Conservation (phyloP, 2,888 invertebrate species). For the Meghimatium bilineatum region DNA sequence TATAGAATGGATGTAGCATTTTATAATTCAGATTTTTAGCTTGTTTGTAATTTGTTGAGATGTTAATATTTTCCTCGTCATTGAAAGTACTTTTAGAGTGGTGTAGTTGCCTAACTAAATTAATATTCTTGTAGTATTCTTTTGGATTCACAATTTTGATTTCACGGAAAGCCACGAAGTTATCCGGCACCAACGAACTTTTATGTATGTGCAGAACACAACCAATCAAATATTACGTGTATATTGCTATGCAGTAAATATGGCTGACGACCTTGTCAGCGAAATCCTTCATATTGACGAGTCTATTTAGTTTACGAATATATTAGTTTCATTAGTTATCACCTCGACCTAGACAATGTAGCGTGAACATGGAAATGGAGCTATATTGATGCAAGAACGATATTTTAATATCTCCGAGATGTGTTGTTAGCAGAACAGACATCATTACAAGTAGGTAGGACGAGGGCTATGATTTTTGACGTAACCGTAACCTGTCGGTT, state of each 20-base stretch:
- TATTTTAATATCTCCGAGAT: not conserved
- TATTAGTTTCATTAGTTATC: not conserved
- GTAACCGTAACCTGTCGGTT: not conserved
- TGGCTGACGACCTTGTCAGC: constrained; percentile 42
- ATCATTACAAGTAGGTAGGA: not conserved
- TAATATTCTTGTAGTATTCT: not conserved
- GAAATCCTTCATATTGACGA: not conserved
- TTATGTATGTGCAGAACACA: constrained; percentile 33
- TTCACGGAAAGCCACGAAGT: constrained; percentile 33
- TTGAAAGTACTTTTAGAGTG: no score
- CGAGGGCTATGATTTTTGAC: not conserved
- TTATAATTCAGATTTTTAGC: no score
- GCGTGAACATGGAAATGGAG: not conserved
- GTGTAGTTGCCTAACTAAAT: no score
- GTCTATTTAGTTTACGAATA: not conserved
- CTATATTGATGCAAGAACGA: not conserved
- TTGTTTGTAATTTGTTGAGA: no score
- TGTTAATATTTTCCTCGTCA: no score
- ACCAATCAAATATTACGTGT: constrained; percentile 23
- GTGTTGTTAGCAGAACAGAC: not conserved
- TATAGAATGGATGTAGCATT: no score
- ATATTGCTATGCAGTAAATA: constrained; percentile 46
- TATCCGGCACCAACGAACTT: constrained; percentile 5
- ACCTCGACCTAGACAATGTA: not conserved
- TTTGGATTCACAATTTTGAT: not conserved